Evolutionary conservation across 2,113 vertebrate species (phyloP), one percentile per base, ranked within the genome.

Genomic region (Aldabrachelys gigantea): DNA sequence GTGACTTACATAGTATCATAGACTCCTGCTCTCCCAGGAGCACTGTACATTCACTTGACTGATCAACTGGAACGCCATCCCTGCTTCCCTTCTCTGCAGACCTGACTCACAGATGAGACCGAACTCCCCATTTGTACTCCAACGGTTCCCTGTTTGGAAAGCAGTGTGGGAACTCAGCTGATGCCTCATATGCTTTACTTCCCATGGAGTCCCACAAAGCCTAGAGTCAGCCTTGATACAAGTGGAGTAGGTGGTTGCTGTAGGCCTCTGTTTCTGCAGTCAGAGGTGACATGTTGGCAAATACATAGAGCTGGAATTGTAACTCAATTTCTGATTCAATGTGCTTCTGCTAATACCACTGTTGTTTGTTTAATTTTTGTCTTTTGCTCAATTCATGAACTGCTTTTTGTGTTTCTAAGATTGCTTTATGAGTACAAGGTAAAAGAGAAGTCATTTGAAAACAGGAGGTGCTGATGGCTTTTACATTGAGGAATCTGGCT

Each of bases 251-350:
- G 44, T 89, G 79, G 2, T 62, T 92, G 44, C 62, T 84, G 7
- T 72, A 49, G 56, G 38, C 80, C 4, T 82, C 29, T 89, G 4
- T 21, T 93, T 95, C 82, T 95, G 75, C 75, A 90, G 89, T 92
- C 83, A 87, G 80, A 92, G 24, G 2, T 75, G 41, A 65, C 47
- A 91, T 78, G 41, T 65, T 29, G 56, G 19, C 17, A 91, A 97
- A 72, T 21, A 2, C 14, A 92, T 5, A 80, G 53, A 87, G 57
- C 72, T 90, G 41, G 93, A 90, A 84, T 69, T 72, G 50, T 75
- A 62, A 78, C n/a, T 10, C 19, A 49, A 5, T 49, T 65, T 87
- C 9, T 11, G 25, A 44, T 38, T 3, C 8, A 22, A 88, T 44
- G 17, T 88, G 7, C 24, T 89, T 92, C n/a, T 76, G 25, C 29